Evolutionary conservation across 2,888 invertebrate species (phyloP).

Genomic region (Hybos culiciformis): DNA sequence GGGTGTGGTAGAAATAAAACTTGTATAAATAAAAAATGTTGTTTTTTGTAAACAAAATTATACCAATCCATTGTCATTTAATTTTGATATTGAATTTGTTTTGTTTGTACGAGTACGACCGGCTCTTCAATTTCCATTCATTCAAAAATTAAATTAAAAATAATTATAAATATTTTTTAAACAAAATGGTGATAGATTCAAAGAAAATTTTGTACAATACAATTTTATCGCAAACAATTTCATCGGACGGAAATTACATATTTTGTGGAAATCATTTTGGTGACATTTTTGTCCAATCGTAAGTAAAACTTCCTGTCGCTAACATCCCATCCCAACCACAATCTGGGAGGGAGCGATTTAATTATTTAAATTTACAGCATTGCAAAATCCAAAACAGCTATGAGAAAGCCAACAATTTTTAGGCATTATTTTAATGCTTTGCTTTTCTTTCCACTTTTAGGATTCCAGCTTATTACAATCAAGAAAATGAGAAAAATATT

Average conservation of each 20-base stretch:
- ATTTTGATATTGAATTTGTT: too few relatives aligned
- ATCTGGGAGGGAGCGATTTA: too few relatives aligned
- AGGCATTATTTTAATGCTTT: too few relatives aligned
- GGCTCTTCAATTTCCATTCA: neutral
- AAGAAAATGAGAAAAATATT: neutral
- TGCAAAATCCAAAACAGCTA: conserved; percentile 19
- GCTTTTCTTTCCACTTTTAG: too few relatives aligned
- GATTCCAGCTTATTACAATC: too few relatives aligned
- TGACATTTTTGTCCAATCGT: conserved; percentile 50
- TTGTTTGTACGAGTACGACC: too few relatives aligned
- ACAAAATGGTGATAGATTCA: neutral
- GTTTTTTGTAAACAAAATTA: too few relatives aligned
- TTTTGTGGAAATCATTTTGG: conserved; percentile 76
- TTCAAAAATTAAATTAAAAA: neutral
- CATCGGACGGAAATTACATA: conserved; percentile 70
- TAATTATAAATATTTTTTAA: neutral
- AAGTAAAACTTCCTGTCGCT: conserved; percentile 2
- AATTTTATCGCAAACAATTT: conserved; percentile 66
- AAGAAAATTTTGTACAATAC: conserved; percentile 53
- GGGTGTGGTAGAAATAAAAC: too few relatives aligned
- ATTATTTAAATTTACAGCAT: neutral
- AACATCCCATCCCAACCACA: conserved; percentile 3
- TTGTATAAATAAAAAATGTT: too few relatives aligned
- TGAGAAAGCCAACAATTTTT: too few relatives aligned
- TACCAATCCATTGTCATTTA: too few relatives aligned